phyloP scores from a whole-genome alignment of 2,888 invertebrate genomes.

The Dorcus parallelipipedus region DNA sequence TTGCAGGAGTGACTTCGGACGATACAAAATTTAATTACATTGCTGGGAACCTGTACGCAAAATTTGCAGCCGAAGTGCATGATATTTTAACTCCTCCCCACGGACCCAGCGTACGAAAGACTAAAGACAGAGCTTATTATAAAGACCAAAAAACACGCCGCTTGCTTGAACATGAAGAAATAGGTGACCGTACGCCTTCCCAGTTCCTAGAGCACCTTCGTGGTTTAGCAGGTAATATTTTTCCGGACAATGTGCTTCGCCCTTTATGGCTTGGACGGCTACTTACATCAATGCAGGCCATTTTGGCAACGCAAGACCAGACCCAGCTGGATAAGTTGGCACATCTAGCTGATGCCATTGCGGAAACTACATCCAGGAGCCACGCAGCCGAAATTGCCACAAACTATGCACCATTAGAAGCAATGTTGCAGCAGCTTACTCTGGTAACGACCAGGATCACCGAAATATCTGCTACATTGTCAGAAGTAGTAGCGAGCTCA shows the following conservation, averaged over 20 bases:
- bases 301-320: constrained; percentile 6
- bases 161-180: constrained; percentile 9
- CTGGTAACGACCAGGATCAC: background rate
- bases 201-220: constrained; percentile 10
- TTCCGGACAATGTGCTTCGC: background rate
- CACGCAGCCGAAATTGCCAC: background rate
- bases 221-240: background rate
- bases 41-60: too few relatives aligned
- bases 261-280: constrained; percentile 17
- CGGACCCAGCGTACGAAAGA: too few relatives aligned
- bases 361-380: too few relatives aligned
- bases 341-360: constrained; percentile 1
- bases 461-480: background rate
- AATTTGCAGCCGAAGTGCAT: too few relatives aligned
- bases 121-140: too few relatives aligned
- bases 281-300: constrained; percentile 6
- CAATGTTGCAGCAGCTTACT: background rate
- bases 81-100: too few relatives aligned
- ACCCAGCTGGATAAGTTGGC: constrained; percentile 1
- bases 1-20: too few relatives aligned
- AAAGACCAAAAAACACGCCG: too few relatives aligned
- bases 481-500: background rate
- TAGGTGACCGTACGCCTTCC: constrained; percentile 17
- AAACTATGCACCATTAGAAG: background rate
- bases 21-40: too few relatives aligned